Conservation (phyloP, 2,888 invertebrate species). For the Acleris sparsana region DNA sequence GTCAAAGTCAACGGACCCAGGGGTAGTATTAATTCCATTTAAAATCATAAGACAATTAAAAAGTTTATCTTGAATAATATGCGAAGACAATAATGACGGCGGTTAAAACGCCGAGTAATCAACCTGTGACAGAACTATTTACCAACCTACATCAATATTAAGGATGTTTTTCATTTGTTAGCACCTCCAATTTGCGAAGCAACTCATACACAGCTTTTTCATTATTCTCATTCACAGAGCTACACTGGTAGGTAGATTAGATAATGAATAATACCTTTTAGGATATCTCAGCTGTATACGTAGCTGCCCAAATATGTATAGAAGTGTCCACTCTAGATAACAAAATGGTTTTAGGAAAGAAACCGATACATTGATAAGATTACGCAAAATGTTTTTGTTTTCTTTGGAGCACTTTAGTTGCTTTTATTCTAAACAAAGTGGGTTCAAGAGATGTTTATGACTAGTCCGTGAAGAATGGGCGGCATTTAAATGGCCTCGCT, state of each 20-base stretch:
- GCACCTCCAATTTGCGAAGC: too few species aligned
- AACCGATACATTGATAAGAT: constrained; percentile 30
- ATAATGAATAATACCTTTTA: constrained; percentile 25
- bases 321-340: constrained; percentile 37
- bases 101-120: too few species aligned
- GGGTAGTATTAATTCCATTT: too few species aligned
- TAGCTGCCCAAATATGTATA: constrained; percentile 35
- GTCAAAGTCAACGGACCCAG: too few species aligned
- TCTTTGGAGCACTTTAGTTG: constrained; percentile 13
- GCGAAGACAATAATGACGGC: too few species aligned
- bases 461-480: constrained; percentile 5
- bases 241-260: neutral
- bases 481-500: neutral
- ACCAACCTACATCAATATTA: too few species aligned
- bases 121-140: too few species aligned
- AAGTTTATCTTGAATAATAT: too few species aligned
- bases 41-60: too few species aligned
- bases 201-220: too few species aligned
- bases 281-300: constrained; percentile 21
- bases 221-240: constrained; percentile 13
- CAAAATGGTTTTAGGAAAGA: constrained; percentile 24
- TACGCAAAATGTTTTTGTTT: constrained; percentile 25
- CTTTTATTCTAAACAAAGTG: constrained; percentile 3
- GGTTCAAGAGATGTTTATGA: constrained; percentile 7
- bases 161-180: too few species aligned